phyloP scores from a whole-genome alignment of 64 coral and sea anemone genomes.

The Porites lutea region DNA sequence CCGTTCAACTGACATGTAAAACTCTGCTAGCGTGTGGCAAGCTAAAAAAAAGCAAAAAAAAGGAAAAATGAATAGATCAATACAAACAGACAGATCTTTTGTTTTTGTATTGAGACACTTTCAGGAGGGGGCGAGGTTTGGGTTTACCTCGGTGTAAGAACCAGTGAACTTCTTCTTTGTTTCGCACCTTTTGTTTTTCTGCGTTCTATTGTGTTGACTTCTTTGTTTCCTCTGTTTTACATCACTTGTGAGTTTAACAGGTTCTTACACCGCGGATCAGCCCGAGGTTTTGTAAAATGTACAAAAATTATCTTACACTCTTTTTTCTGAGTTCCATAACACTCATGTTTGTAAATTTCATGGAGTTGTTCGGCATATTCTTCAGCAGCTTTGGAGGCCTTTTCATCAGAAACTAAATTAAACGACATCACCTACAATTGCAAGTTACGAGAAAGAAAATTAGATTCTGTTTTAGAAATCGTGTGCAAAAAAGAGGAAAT shows the following conservation, averaged over 20 bases:
- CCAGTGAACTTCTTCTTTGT: too few species aligned
- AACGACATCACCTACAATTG: slow-evolving; percentile 18
- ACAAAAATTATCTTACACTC: slow-evolving; percentile 76
- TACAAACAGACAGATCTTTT: not conserved
- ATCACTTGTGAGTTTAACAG: too few species aligned
- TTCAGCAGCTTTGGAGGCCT: slow-evolving; percentile 62
- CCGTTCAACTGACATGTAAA: slow-evolving; percentile 92
- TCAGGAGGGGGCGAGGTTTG: too few species aligned
- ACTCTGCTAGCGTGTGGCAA: slow-evolving; percentile 92
- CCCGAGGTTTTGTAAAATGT: too few species aligned
- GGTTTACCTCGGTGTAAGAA: too few species aligned
- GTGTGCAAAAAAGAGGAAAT: not conserved
- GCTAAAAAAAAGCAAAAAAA: slow-evolving; percentile 44
- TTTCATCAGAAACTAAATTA: slow-evolving; percentile 34
- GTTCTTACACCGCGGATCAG: too few species aligned
- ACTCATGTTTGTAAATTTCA: slow-evolving; percentile 95
- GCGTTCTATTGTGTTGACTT: too few species aligned
- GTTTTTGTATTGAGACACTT: too few species aligned
- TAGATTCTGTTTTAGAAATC: not conserved
- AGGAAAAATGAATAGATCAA: not conserved
- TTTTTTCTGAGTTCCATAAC: slow-evolving; percentile 81
- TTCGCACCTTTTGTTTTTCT: too few species aligned
- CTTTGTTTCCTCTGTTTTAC: too few species aligned
- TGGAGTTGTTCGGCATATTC: slow-evolving; percentile 81
- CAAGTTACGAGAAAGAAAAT: not conserved